phyloP scores from a whole-genome alignment of 1,140 invertebrate species.

The Brachionus manjavacas region DNA sequence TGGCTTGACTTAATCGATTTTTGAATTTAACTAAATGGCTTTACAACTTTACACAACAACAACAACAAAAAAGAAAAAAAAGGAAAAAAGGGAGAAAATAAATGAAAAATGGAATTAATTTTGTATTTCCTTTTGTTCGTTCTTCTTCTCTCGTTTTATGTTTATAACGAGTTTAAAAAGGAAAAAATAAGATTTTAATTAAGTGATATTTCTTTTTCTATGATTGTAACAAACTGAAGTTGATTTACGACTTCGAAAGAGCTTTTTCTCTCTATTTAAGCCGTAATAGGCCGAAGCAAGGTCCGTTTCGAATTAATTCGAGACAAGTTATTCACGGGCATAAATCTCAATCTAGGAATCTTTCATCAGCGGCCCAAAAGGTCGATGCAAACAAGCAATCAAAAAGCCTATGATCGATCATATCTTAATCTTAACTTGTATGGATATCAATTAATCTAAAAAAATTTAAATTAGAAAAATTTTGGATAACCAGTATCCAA shows the following conservation, averaged over 20 bases:
- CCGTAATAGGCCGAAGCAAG: background rate
- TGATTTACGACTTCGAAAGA: background rate
- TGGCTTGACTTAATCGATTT: conserved; percentile 15
- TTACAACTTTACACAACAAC: conserved; percentile 4
- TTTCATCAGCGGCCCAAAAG: background rate
- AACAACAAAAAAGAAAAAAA: background rate
- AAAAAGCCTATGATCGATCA: background rate
- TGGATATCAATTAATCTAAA: background rate
- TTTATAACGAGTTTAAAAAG: background rate
- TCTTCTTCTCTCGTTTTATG: background rate
- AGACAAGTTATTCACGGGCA: background rate
- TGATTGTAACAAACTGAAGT: background rate
- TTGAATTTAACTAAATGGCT: background rate
- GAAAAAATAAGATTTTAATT: conserved; percentile 37
- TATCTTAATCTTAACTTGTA: background rate
- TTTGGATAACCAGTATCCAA: background rate
- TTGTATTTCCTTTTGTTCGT: conserved; percentile 8
- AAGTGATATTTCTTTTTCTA: conserved; percentile 10
- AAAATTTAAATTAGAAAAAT: background rate
- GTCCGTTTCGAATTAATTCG: background rate
- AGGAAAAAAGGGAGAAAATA: no score
- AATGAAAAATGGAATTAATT: background rate
- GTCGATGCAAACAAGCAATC: background rate
- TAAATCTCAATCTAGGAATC: background rate
- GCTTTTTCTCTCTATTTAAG: background rate